Evolutionary conservation across 2,888 invertebrate species (phyloP).

Genomic region (Endotricha flammealis): DNA sequence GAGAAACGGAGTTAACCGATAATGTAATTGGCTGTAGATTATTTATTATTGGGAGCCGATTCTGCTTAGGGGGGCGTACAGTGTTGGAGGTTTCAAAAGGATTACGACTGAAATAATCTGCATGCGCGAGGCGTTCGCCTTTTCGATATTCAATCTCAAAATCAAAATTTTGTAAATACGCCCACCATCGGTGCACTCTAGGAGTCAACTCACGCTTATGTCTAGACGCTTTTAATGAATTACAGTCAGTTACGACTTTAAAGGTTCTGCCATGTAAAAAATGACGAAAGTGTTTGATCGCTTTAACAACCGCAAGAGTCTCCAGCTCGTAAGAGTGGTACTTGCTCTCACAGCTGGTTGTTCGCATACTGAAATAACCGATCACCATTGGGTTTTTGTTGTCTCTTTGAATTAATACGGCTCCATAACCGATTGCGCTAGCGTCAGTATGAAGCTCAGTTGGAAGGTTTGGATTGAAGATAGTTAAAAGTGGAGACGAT

Average conservation of each 20-base stretch:
- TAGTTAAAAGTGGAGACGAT: constrained; percentile 20
- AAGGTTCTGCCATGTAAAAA: constrained; percentile 19
- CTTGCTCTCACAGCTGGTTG: constrained; percentile 17
- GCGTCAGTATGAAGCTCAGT: constrained; percentile 24
- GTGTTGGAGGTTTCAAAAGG: constrained; percentile 5
- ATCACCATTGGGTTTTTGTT: constrained; percentile 18
- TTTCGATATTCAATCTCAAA: constrained; percentile 22
- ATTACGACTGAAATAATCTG: constrained; percentile 24
- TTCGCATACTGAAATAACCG: constrained; percentile 24
- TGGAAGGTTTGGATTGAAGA: constrained; percentile 19
- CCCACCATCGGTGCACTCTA: constrained; percentile 22
- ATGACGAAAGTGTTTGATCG: constrained; percentile 21
- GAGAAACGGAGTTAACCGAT: too few relatives aligned
- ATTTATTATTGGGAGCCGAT: too few relatives aligned
- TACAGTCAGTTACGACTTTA: constrained; percentile 22
- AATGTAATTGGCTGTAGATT: too few relatives aligned
- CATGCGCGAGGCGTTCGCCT: constrained; percentile 19
- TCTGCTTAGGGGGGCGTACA: too few relatives aligned
- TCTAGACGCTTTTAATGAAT: constrained; percentile 21
- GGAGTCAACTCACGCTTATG: constrained; percentile 20
- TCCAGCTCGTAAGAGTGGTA: constrained; percentile 27
- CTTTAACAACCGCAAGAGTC: too few relatives aligned
- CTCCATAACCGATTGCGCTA: constrained; percentile 24
- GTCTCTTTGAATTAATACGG: constrained; percentile 23
- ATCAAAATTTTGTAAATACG: constrained; percentile 20